These are phyloP conservation scores for Drosophila yakuba DNA, from an alignment of 1,140 invertebrate genomes.

Conservation along the genomic window DNA sequence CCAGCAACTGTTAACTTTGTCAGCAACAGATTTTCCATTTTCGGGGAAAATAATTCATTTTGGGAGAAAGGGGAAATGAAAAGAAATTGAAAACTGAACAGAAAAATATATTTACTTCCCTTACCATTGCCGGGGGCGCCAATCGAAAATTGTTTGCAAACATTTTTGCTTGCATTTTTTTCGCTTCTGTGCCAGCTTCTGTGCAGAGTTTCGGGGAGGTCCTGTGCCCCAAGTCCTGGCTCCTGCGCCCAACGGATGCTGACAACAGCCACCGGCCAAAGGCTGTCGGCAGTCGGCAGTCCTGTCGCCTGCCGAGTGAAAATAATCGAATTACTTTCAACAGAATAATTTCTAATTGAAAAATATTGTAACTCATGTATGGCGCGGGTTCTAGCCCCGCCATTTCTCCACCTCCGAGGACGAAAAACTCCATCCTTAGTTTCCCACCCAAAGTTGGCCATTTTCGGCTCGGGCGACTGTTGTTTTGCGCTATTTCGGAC, in stretches of 20 bases:
- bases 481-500: slow-evolving; percentile 7
- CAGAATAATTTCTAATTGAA: slow-evolving; percentile 85
- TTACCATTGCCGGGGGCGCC: slow-evolving; percentile 62
- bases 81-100: slow-evolving; percentile 77
- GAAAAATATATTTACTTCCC: slow-evolving; percentile 54
- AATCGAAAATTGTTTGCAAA: slow-evolving; percentile 79
- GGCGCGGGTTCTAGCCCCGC: slow-evolving; percentile 24
- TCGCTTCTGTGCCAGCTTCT: slow-evolving; percentile 29
- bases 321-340: slow-evolving; percentile 85
- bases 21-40: slow-evolving; percentile 76
- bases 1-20: slow-evolving; percentile 61
- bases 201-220: slow-evolving; percentile 10
- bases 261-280: slow-evolving; percentile 48
- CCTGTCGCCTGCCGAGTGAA: slow-evolving; percentile 75
- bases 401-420: slow-evolving; percentile 22
- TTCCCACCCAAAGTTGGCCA: slow-evolving; percentile 27
- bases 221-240: slow-evolving; percentile 13
- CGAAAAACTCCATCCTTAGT: slow-evolving; percentile 18
- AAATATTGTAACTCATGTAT: slow-evolving; percentile 84
- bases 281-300: slow-evolving; percentile 44
- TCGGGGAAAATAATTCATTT: slow-evolving; percentile 55
- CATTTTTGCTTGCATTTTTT: slow-evolving; percentile 68
- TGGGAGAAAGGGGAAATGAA: slow-evolving; percentile 31
- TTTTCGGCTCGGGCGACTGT: slow-evolving; percentile 20
- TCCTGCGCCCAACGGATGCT: slow-evolving; percentile 44